Conservation (phyloP, 1,140 invertebrate species). For the Lepidostoma basale region DNA sequence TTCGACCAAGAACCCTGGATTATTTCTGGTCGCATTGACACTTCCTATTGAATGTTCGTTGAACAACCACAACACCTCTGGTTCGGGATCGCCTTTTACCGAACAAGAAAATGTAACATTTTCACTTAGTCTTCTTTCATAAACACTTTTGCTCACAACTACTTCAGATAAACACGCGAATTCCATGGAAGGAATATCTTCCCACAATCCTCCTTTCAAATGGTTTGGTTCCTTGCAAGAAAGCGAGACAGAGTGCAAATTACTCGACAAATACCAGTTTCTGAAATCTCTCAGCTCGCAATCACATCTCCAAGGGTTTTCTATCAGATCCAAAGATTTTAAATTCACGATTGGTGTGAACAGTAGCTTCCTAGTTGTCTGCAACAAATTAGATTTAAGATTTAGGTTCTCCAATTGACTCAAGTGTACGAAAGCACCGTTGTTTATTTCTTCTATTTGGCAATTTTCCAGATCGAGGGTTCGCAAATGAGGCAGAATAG, state of each 20-base stretch:
- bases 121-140: conserved; percentile 57
- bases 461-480: conserved; percentile 75
- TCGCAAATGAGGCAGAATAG: conserved; percentile 70
- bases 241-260: conserved; percentile 69
- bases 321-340: conserved; percentile 75
- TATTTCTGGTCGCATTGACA: conserved; percentile 53
- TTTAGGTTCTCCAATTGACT: conserved; percentile 73
- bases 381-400: conserved; percentile 71
- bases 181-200: conserved; percentile 67
- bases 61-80: conserved; percentile 72
- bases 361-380: conserved; percentile 67
- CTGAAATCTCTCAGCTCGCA: conserved; percentile 76
- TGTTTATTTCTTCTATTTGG: conserved; percentile 67
- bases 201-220: conserved; percentile 68
- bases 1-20: conserved; percentile 24
- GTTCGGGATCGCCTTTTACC: conserved; percentile 81
- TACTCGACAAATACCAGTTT: conserved; percentile 70
- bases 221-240: conserved; percentile 66
- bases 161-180: conserved; percentile 78
- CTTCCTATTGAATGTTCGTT: conserved; percentile 48
- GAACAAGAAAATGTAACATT: conserved; percentile 82
- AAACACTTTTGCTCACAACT: conserved; percentile 45
- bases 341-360: conserved; percentile 70
- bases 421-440: conserved; percentile 69
- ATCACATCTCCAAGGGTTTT: conserved; percentile 84